Conservation (phyloP, 2,888 invertebrate species). For the Nomada flava region DNA sequence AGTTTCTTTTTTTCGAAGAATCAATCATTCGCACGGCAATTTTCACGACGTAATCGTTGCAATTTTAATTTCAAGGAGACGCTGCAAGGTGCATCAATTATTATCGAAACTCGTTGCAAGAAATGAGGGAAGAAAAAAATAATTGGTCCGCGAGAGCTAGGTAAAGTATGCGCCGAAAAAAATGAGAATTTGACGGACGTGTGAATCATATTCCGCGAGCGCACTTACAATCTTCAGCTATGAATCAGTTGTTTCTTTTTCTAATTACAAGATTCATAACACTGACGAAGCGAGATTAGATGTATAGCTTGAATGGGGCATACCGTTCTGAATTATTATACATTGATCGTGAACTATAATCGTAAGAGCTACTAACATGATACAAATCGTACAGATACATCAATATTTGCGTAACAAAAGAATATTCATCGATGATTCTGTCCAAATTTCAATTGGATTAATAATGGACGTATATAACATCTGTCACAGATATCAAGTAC, state of each 20-base stretch:
- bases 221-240: slow-evolving; percentile 20
- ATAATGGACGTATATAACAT: background rate
- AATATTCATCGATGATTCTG: background rate
- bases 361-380: background rate
- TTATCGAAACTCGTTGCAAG: slow-evolving; percentile 5
- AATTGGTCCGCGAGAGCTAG: slow-evolving; percentile 17
- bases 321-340: background rate
- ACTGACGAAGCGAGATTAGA: background rate
- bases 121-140: slow-evolving; percentile 16
- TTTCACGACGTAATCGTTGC: background rate
- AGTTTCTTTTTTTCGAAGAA: background rate
- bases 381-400: background rate
- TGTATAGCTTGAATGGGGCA: slow-evolving; percentile 21
- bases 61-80: slow-evolving; percentile 30
- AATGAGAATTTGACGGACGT: background rate
- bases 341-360: background rate
- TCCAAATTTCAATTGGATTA: background rate
- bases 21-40: slow-evolving; percentile 8
- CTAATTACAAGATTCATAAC: slow-evolving; percentile 25
- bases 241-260: slow-evolving; percentile 39
- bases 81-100: slow-evolving; percentile 1
- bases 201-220: slow-evolving; percentile 27
- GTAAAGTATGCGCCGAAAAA: background rate
- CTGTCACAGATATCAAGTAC: no score
- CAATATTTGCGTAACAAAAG: background rate